Conservation (phyloP, 2,888 invertebrate genomes). For the Coelinius sp. region DNA sequence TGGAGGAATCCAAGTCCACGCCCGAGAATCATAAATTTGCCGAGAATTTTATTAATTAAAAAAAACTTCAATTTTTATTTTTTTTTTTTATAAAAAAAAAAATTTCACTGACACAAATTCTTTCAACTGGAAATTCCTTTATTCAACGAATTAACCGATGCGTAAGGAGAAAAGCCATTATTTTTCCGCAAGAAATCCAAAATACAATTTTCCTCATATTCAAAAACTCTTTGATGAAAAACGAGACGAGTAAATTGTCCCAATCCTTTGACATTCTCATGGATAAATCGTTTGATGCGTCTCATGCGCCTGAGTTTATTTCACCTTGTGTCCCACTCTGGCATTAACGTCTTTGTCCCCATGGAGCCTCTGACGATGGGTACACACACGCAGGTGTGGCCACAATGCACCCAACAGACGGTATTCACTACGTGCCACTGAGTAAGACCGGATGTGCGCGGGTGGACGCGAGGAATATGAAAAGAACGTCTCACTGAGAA, state of each 20-base stretch:
- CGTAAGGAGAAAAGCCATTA: neutral
- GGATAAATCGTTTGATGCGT: constrained; percentile 20
- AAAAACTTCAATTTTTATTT: too few species aligned
- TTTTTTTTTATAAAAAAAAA: too few species aligned
- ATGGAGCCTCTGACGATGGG: constrained; percentile 48
- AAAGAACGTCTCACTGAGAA: constrained; percentile 20
- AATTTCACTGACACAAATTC: too few species aligned
- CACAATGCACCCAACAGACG: constrained; percentile 58
- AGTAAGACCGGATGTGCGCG: constrained; percentile 51
- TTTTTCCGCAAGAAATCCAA: neutral
- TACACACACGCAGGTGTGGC: constrained; percentile 53
- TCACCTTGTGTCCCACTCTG: constrained; percentile 32
- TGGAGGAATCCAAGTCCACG: neutral
- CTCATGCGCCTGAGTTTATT: constrained; percentile 29
- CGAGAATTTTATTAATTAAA: neutral
- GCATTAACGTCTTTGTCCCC: constrained; percentile 39
- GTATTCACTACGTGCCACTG: constrained; percentile 50
- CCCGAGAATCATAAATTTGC: neutral
- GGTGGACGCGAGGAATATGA: constrained; percentile 42
- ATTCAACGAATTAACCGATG: too few species aligned
- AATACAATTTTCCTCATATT: neutral
- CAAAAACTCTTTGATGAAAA: neutral
- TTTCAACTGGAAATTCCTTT: too few species aligned
- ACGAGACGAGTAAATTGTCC: constrained; percentile 15
- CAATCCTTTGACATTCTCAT: constrained; percentile 21